These are phyloP conservation scores for Mesorhabditis belari DNA, from an alignment of 2,888 invertebrate species.

Conservation along the genomic window DNA sequence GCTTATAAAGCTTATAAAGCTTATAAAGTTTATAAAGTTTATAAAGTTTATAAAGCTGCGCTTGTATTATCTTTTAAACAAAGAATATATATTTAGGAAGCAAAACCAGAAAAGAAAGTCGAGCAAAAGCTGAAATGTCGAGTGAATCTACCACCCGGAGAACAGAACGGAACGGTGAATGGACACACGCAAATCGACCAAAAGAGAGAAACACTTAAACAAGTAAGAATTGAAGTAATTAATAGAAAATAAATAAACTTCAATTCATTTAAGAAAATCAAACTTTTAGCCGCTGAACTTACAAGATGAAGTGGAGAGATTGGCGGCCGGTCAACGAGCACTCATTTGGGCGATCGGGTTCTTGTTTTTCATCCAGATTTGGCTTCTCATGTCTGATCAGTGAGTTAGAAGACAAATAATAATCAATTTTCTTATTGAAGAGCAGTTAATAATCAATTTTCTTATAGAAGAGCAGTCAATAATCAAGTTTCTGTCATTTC, in stretches of 20 bases:
- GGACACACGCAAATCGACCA: neutral
- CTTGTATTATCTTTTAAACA: too few species aligned
- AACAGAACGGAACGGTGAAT: neutral
- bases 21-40: too few species aligned
- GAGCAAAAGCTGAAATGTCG: conserved; percentile 32
- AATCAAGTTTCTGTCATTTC: too few species aligned
- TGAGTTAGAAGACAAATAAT: too few species aligned
- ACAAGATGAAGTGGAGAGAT: neutral
- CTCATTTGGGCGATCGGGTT: neutral
- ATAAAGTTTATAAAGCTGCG: too few species aligned
- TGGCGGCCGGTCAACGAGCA: neutral
- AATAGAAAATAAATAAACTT: too few species aligned
- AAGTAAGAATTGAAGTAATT: neutral
- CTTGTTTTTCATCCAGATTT: neutral
- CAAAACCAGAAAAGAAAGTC: conserved; percentile 15
- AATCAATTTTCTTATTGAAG: too few species aligned
- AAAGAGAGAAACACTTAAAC: neutral
- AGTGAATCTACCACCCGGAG: neutral
- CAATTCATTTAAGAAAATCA: neutral
- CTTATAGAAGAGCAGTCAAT: too few species aligned
- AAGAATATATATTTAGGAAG: neutral
- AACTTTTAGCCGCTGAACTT: neutral
- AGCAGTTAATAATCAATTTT: too few species aligned
- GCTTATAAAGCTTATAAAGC: too few species aligned
- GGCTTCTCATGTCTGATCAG: neutral